Evolutionary conservation across 2,888 invertebrate species (phyloP).

Genomic region (Dorcus parallelipipedus): DNA sequence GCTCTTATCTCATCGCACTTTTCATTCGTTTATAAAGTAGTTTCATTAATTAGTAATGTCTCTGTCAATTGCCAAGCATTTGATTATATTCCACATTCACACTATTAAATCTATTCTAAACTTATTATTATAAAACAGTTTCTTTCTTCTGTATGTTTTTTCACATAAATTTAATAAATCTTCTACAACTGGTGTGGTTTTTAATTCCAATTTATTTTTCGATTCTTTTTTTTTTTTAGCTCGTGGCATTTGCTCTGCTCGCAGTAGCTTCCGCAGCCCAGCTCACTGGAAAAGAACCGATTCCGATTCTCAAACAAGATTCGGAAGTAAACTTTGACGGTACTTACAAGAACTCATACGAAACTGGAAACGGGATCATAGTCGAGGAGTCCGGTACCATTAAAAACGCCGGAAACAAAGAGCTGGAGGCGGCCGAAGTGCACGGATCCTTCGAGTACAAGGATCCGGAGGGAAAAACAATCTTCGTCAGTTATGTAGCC

Average conservation of each 20-base stretch:
- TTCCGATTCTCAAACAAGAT: conserved; percentile 65
- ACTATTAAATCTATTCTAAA: too few species aligned
- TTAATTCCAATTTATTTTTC: too few species aligned
- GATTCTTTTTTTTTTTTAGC: background rate
- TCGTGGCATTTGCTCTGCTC: background rate
- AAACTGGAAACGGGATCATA: conserved; percentile 61
- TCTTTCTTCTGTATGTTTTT: too few species aligned
- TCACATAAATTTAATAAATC: too few species aligned
- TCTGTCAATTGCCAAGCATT: too few species aligned
- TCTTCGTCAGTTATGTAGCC: conserved; percentile 58
- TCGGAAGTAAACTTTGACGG: conserved; percentile 68
- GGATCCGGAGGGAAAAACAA: conserved; percentile 61
- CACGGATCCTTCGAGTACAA: conserved; percentile 48
- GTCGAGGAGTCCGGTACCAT: conserved; percentile 57
- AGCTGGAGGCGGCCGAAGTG: background rate
- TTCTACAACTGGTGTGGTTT: too few species aligned
- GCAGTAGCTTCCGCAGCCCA: conserved; percentile 4
- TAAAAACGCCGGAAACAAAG: conserved; percentile 45
- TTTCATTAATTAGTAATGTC: too few species aligned
- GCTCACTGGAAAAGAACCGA: conserved; percentile 54
- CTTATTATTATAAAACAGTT: too few species aligned
- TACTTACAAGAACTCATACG: conserved; percentile 59
- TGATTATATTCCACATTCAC: too few species aligned
- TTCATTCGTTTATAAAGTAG: too few species aligned
- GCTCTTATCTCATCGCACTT: too few species aligned